Evolutionary conservation across 1,140 invertebrate genomes (phyloP), one percentile per base, ranked within the genome.

Genomic region (Drosophila eugracilis): DNA sequence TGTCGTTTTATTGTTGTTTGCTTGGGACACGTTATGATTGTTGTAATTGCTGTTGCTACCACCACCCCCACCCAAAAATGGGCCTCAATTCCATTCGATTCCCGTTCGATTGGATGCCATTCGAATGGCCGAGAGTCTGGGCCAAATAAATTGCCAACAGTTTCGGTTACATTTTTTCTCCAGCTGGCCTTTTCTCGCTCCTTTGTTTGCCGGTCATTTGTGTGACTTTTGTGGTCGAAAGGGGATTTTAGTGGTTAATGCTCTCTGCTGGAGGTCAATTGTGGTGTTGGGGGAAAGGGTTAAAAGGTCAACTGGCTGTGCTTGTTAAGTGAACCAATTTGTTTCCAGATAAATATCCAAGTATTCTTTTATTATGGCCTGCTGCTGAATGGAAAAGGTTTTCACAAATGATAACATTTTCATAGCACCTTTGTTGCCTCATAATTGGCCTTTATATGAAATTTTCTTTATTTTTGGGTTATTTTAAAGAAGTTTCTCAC

Each of bases 161-260:
- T 69, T 67, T 69, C 62, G 22, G 62, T 67, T 22, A 69, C 62
- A 57, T 48, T 62, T 76, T 76, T 65, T 54, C 60, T 30, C 49
- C 49, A 26, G 21, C 17, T 21, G 24, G 15, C n/a, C 32, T 26
- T 36, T 42, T 44, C n/a, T 34, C 17, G 30, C 22, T 57, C 32
- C 37, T 72, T 72, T 63, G 58, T 72, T 45, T 28, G 30, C 22
- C 32, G 48, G 55, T 21, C 55, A 32, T 62, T 62, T 74, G 69
- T 73, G 70, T 74, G 70, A 74, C 57, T 63, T 74, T 73, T 74
- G 70, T 52, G 70, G 70, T 74, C 70, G 57, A 60, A 45, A 72
- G 69, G 58, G 67, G 65, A 72, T 72, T 72, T 72, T 72, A 45
- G 69, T 58, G 67, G 69, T 72, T 74, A 74, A 73, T 73, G 70